Evolutionary conservation across 2,113 vertebrate species (phyloP).

Genomic region (Hiodon tergisus): DNA sequence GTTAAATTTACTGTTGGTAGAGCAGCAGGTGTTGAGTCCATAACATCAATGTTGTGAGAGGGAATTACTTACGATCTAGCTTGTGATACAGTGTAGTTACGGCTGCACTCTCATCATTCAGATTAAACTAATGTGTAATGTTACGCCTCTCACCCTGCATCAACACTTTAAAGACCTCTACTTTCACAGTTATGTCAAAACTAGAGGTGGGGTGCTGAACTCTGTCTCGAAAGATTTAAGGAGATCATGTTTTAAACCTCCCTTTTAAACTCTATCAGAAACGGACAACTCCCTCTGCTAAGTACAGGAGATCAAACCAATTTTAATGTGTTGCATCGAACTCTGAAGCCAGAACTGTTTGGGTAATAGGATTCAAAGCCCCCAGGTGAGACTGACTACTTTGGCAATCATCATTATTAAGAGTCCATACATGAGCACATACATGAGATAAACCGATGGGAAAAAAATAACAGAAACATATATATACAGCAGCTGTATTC

Average conservation of each 20-base stretch:
- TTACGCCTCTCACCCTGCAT: conserved; percentile 53
- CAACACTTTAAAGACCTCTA: conserved; percentile 54
- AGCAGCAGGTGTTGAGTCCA: not conserved
- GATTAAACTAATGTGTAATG: conserved; percentile 36
- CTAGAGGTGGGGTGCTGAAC: conserved; percentile 53
- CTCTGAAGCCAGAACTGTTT: conserved; percentile 60
- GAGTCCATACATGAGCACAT: conserved; percentile 49
- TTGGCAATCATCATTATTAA: conserved; percentile 61
- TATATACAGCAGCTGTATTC: not conserved
- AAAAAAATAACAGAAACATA: conserved; percentile 15
- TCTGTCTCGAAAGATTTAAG: conserved; percentile 63
- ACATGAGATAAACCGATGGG: conserved; percentile 20
- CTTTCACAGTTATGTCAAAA: conserved; percentile 44
- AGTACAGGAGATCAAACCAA: conserved; percentile 69
- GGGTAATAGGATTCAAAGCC: conserved; percentile 73
- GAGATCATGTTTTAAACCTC: conserved; percentile 60
- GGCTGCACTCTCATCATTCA: conserved; percentile 3
- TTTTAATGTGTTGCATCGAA: conserved; percentile 48
- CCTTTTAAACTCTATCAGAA: conserved; percentile 55
- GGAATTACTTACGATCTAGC: conserved; percentile 4
- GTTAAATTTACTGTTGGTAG: not conserved
- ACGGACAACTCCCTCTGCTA: conserved; percentile 67
- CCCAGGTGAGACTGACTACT: conserved; percentile 67
- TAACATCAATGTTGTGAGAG: not conserved
- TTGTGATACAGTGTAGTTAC: not conserved